A percentile compares a stretch with the other conserved stretches of the same genome.
These are phyloP conservation scores for Poecilia latipinna DNA, from an alignment of 2,113 vertebrate species.

Conservation along the genomic window DNA sequence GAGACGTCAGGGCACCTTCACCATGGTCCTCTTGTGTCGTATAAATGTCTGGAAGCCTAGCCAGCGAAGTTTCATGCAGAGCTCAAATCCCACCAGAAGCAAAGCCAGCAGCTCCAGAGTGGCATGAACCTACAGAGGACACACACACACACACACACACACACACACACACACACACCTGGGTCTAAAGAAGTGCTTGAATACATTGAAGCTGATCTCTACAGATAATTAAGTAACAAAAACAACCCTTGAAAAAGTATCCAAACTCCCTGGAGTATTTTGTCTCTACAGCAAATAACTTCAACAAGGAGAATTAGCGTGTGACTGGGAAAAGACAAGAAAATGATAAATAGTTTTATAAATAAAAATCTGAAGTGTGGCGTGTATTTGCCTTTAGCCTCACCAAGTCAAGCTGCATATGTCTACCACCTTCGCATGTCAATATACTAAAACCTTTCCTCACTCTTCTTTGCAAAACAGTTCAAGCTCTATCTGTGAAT, in stretches of 20 bases:
- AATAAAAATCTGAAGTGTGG: too few species aligned
- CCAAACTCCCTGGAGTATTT: neutral
- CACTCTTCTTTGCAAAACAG: too few species aligned
- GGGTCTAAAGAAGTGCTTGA: too few species aligned
- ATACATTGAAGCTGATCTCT: neutral
- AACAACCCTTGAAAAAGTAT: neutral
- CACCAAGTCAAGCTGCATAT: too few species aligned
- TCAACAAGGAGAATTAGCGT: too few species aligned
- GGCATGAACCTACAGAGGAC: constrained; percentile 86
- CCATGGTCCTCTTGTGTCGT: constrained; percentile 96
- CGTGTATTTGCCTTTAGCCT: too few species aligned
- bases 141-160: neutral
- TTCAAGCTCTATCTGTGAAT: too few species aligned
- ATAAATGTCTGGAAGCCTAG: constrained; percentile 94
- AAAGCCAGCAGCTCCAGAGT: constrained; percentile 94
- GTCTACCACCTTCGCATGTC: too few species aligned
- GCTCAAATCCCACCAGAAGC: constrained; percentile 93
- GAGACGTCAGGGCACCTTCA: constrained; percentile 85
- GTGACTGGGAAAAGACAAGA: too few species aligned
- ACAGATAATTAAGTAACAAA: neutral
- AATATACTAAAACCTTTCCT: too few species aligned
- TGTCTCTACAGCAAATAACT: too few species aligned
- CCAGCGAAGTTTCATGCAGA: constrained; percentile 97
- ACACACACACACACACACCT: neutral
- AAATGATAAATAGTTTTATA: too few species aligned